These are phyloP conservation scores for Bryconaethiops microstoma DNA, from an alignment of 2,797 vertebrate species.

Conservation along the genomic window DNA sequence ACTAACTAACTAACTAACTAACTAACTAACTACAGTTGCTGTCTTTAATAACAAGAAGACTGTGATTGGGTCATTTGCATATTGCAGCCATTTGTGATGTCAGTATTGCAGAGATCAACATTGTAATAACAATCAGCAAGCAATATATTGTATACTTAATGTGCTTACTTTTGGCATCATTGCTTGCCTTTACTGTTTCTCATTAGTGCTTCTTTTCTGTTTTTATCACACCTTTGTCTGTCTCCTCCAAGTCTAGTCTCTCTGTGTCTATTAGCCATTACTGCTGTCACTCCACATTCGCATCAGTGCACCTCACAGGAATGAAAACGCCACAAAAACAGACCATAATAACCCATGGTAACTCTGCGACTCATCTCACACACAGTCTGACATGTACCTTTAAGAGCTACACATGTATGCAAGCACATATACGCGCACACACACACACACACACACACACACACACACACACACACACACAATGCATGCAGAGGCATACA, in stretches of 20 bases:
- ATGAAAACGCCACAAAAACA: conserved; percentile 33
- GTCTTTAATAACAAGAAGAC: no score
- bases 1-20: no score
- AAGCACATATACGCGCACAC: background rate
- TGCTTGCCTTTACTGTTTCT: background rate
- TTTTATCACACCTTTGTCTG: background rate
- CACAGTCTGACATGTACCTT: conserved; percentile 42
- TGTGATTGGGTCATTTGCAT: no score
- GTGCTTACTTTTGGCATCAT: no score
- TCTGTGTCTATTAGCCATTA: conserved; percentile 7
- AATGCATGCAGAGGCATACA: conserved; percentile 3
- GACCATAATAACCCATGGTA: conserved; percentile 22
- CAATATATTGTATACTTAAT: no score
- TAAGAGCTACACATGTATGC: background rate
- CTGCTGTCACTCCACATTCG: conserved; percentile 25
- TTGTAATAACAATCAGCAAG: no score
- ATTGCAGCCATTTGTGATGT: no score
- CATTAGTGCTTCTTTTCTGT: background rate
- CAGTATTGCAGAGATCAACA: no score
- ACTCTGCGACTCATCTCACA: conserved; percentile 8
- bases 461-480: background rate
- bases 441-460: background rate
- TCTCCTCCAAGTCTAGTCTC: background rate
- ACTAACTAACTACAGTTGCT: no score
- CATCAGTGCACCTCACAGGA: conserved; percentile 34